Conservation (phyloP, 2,797 vertebrate species). For the Uromys caudimaculatus region DNA sequence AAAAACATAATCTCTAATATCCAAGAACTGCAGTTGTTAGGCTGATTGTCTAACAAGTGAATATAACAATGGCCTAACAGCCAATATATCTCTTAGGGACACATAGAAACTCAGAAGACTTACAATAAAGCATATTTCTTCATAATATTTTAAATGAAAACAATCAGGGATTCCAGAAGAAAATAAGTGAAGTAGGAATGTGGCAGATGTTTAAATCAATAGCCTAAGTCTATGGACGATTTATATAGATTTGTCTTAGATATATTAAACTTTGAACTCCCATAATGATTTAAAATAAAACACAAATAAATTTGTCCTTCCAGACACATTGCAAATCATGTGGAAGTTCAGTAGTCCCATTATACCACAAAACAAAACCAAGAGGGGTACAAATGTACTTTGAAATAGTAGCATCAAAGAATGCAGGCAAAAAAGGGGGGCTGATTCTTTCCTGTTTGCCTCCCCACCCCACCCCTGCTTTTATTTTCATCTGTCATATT, state of each 20-base stretch:
- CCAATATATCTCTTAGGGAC: neutral
- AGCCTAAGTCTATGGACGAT: neutral
- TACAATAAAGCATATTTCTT: neutral
- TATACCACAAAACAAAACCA: slow-evolving; percentile 33
- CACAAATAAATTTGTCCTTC: slow-evolving; percentile 41
- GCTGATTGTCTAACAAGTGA: neutral
- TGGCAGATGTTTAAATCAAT: slow-evolving; percentile 6
- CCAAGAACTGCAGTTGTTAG: neutral
- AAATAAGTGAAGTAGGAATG: slow-evolving; percentile 6
- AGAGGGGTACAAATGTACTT: slow-evolving; percentile 32
- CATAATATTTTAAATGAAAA: slow-evolving; percentile 28
- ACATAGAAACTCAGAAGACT: neutral
- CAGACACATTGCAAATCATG: neutral
- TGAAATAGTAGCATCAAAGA: slow-evolving; percentile 71
- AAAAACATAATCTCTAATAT: slow-evolving; percentile 11
- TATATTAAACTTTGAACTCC: slow-evolving; percentile 18
- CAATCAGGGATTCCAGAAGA: slow-evolving; percentile 7
- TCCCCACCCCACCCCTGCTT: neutral
- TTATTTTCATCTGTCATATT: slow-evolving; percentile 58
- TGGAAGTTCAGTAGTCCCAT: slow-evolving; percentile 52
- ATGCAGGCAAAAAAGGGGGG: neutral
- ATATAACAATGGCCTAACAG: slow-evolving; percentile 1
- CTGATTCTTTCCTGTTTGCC: neutral
- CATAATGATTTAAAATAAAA: neutral
- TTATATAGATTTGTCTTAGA: neutral